Evolutionary conservation across 2,797 vertebrate species (phyloP).

Genomic region (Myotis pilosus): DNA sequence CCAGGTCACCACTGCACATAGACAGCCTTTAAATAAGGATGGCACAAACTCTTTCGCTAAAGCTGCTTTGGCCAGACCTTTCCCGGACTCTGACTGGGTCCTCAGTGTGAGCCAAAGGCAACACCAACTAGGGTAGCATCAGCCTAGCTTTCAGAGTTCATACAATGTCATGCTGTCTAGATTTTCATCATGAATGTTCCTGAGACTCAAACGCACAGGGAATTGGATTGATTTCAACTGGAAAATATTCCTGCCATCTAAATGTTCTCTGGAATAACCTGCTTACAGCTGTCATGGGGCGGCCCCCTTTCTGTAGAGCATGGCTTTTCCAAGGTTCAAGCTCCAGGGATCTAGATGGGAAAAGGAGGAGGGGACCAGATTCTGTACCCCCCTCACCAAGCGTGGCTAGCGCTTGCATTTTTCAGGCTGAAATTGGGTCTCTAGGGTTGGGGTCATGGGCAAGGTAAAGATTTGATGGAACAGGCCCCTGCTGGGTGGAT

Average conservation of each 20-base stretch:
- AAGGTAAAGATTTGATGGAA: slow-evolving; percentile 15
- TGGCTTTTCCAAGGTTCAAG: slow-evolving; percentile 66
- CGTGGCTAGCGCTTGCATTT: slow-evolving; percentile 49
- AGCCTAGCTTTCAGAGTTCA: slow-evolving; percentile 79
- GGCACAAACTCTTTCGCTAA: slow-evolving; percentile 55
- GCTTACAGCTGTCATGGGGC: slow-evolving; percentile 72
- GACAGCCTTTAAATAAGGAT: slow-evolving; percentile 64
- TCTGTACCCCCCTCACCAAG: neutral
- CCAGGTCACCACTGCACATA: slow-evolving; percentile 20
- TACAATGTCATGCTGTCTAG: slow-evolving; percentile 81
- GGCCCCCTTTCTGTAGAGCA: slow-evolving; percentile 65
- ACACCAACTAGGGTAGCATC: slow-evolving; percentile 78
- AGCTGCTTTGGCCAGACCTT: slow-evolving; percentile 41
- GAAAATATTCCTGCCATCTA: slow-evolving; percentile 73
- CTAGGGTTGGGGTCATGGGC: neutral
- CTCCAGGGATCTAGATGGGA: slow-evolving; percentile 47
- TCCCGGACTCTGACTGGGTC: slow-evolving; percentile 53
- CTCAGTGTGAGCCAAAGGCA: slow-evolving; percentile 79
- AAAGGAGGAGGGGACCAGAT: slow-evolving; percentile 39
- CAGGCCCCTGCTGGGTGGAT: neutral
- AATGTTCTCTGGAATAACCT: slow-evolving; percentile 75
- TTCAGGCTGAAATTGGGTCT: slow-evolving; percentile 54
- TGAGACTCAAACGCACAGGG: slow-evolving; percentile 73
- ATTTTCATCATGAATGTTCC: slow-evolving; percentile 83
- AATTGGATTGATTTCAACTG: slow-evolving; percentile 80